Percentiles rank a stretch among this genome's conserved stretches.
Conservation (phyloP, 2,113 vertebrate genomes). For the Equus quagga region DNA sequence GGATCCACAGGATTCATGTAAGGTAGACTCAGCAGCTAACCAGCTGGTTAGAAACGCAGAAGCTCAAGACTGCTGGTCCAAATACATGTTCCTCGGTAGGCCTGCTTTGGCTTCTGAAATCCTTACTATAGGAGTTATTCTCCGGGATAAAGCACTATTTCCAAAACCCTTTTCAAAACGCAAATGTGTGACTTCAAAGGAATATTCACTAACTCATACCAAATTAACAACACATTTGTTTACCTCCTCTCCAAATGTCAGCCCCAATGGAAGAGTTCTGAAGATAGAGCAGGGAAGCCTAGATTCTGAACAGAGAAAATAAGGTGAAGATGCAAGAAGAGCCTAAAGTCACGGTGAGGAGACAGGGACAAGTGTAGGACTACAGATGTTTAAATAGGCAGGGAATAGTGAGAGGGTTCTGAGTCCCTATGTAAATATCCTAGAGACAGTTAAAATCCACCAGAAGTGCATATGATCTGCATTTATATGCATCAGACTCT, state of each 20-base stretch:
- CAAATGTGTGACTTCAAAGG: background rate
- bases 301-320: background rate
- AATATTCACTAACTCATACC: background rate
- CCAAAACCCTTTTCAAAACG: background rate
- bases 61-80: background rate
- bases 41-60: background rate
- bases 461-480: background rate
- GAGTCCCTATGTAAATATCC: background rate
- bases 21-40: background rate
- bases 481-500: background rate
- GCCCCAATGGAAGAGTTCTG: background rate
- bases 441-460: background rate
- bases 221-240: background rate
- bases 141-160: background rate
- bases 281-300: background rate
- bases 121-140: background rate
- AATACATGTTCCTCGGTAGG: background rate
- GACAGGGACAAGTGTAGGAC: background rate
- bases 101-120: background rate
- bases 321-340: background rate
- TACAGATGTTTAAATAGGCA: background rate
- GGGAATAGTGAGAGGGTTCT: background rate
- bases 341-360: background rate
- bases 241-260: background rate
- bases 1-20: background rate